Evolutionary conservation across 2,888 invertebrate genomes (phyloP).

Genomic region (Drosophila tripunctata): DNA sequence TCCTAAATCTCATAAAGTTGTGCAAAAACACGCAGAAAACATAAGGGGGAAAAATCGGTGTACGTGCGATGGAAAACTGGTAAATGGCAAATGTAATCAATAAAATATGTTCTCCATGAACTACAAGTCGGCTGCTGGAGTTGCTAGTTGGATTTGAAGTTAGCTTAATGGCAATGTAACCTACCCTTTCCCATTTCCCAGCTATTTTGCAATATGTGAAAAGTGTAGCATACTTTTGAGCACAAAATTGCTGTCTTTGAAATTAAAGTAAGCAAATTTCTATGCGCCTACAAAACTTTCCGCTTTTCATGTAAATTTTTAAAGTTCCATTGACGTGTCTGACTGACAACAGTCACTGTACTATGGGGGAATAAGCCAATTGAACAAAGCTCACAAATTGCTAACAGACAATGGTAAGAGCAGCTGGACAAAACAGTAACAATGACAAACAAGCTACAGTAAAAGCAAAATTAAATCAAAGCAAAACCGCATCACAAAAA

Average conservation of each 20-base stretch:
- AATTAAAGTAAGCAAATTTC: slow-evolving; percentile 14
- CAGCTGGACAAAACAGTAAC: slow-evolving; percentile 13
- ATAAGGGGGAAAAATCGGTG: neutral
- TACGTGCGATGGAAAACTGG: slow-evolving; percentile 6
- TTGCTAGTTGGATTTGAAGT: slow-evolving; percentile 13
- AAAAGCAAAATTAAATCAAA: slow-evolving; percentile 74
- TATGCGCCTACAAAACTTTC: neutral
- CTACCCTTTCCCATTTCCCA: neutral
- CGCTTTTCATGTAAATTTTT: slow-evolving; percentile 23
- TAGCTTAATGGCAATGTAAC: slow-evolving; percentile 35
- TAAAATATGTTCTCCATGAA: slow-evolving; percentile 71
- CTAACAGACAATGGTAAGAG: slow-evolving; percentile 34
- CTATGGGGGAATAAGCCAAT: slow-evolving; percentile 45
- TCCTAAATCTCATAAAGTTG: slow-evolving; percentile 74
- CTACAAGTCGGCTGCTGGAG: slow-evolving; percentile 25
- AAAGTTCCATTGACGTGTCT: slow-evolving; percentile 37
- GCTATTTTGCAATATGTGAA: slow-evolving; percentile 39
- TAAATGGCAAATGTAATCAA: slow-evolving; percentile 65
- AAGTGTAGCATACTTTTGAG: slow-evolving; percentile 19
- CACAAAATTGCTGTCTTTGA: neutral
- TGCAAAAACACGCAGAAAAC: slow-evolving; percentile 63
- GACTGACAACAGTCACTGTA: slow-evolving; percentile 18
- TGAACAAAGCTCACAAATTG: slow-evolving; percentile 63
- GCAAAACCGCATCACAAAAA: slow-evolving; percentile 60
- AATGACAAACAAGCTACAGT: slow-evolving; percentile 53